These are phyloP conservation scores for Muricea muricata DNA, from an alignment of 92 coral and sea anemone species.

Conservation along the genomic window DNA sequence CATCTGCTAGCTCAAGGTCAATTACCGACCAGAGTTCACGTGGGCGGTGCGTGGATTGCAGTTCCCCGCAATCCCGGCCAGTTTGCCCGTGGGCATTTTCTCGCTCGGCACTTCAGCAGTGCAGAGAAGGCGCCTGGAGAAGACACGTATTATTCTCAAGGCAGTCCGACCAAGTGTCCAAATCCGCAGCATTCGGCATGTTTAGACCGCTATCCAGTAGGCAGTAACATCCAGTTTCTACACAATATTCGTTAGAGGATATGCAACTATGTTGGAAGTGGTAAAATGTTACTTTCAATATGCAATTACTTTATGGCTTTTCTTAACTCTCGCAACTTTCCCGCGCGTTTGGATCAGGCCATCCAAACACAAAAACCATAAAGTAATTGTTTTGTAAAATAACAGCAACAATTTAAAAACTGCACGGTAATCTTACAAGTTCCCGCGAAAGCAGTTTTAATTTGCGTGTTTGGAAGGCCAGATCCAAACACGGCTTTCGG, in stretches of 20 bases:
- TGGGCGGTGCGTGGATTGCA: conserved; percentile 11
- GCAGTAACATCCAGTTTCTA: conserved; percentile 82
- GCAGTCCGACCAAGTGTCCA: neutral
- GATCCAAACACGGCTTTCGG: no score
- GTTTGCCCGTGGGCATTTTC: conserved; percentile 24
- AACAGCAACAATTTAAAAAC: no score
- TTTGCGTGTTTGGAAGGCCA: no score
- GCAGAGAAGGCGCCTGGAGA: conserved; percentile 5
- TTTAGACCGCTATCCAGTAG: conserved; percentile 83
- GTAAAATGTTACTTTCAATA: no score
- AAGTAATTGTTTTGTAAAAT: no score
- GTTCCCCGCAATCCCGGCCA: conserved; percentile 29
- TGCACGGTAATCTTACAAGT: no score
- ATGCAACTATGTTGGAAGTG: no score
- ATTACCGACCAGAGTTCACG: conserved; percentile 29
- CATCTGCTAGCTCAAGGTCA: neutral
- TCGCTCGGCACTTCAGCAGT: neutral
- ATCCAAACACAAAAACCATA: no score
- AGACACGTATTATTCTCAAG: neutral
- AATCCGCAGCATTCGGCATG: conserved; percentile 27
- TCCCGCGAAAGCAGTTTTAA: no score
- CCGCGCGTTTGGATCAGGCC: no score
- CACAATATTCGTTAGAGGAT: neutral
- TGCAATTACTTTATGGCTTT: no score
- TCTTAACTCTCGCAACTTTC: no score